Evolutionary conservation across 2,888 invertebrate species (phyloP), one percentile per base, ranked within the genome.

Genomic region (Anticlea derivata): DNA sequence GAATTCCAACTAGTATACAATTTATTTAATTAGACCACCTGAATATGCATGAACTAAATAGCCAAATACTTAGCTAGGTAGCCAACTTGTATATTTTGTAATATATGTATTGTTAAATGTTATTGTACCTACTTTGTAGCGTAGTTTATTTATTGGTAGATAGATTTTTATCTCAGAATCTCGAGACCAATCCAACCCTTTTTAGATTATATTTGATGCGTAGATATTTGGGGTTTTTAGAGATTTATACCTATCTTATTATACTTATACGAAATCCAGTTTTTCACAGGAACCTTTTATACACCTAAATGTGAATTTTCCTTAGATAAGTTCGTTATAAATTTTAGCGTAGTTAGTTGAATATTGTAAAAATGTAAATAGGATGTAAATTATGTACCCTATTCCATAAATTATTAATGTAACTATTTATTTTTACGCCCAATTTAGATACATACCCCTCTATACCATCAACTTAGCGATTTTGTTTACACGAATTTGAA

Each of bases 21-120:
- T 17, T 44, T 37, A 47, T 48, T 46, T 22, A 12, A 13, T 41
- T 50, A 53, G 38, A 38, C 30, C 30, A 57, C 45, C 48, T 53
- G 43, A 46, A 41, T 52, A 44, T 45, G 45, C 39, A 29, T 29
- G 10, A 41, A 38, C 26, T 46, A 17, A 17, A 17, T 51, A 48
- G 56, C 59, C 59, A 63, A 61, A 60, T 52, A 56, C 64, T n/a
- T n/a, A n/a, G n/a, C n/a, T n/a, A n/a, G n/a, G n/a, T n/a, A n/a
- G n/a, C n/a, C n/a, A n/a, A n/a, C n/a, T 66, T 78, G 78, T 83
- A 83, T 86, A 86, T 87, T 86, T 85, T 87, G 83, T 87, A 85
- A 78, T 63, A 77, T 83, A 78, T 63, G 77, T 83, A 86, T 81
- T 86, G 85, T 86, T 86, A 74, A 79, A 75, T 70, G 65, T 71